Evolutionary conservation across 2,113 vertebrate species (phyloP), one percentile per base, ranked within the genome.

Genomic region (Hucho hucho): DNA sequence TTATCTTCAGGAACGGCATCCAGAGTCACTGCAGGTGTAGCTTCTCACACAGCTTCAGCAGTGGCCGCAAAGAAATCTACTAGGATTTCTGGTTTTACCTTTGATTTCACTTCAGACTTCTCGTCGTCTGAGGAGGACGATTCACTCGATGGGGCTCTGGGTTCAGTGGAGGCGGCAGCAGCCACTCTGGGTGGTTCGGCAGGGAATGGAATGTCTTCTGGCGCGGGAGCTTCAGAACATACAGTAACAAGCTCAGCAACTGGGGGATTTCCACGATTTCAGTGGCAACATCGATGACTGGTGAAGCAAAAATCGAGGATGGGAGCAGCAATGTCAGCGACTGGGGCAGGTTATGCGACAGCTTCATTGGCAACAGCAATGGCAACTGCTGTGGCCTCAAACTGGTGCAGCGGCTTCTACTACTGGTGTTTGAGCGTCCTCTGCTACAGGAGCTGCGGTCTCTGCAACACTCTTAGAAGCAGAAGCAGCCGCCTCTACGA

Each of bases 121-220:
- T 91, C 84, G 7, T 83, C 86, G 1, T 92, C 91, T 0, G 89
- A 90, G 5, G 92, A 91, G 1, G 85, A 83, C 75, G 75, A 66
- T 4, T 84, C 76, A 25, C 59, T 74, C 63, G 81, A 76, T 53
- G 81, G 18, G 16, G 64, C 84, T 32, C 4, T 7, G 5, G 49
- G 20, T 5, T 83, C 49, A 25, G 70, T 14, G 1, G 72, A 72
- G 14, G 69, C 2, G 1, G 67, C 0, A 1, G 22, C 7, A 46
- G 25, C 2, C 18, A 24, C 29, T 28, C 26, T 6, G 49, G 18
- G 6, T 65, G 58, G 58, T 65, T 28, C 14, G 12, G 77, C 73
- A 69, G 25, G 22, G 29, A 25, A 12, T 61, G 29, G 16, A 74
- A 69, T 53, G 12, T 74, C 6, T 0, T 70, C 66, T 71, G 56